Evolutionary conservation across 1,140 invertebrate species (phyloP).

Genomic region (Gryon sp.): DNA sequence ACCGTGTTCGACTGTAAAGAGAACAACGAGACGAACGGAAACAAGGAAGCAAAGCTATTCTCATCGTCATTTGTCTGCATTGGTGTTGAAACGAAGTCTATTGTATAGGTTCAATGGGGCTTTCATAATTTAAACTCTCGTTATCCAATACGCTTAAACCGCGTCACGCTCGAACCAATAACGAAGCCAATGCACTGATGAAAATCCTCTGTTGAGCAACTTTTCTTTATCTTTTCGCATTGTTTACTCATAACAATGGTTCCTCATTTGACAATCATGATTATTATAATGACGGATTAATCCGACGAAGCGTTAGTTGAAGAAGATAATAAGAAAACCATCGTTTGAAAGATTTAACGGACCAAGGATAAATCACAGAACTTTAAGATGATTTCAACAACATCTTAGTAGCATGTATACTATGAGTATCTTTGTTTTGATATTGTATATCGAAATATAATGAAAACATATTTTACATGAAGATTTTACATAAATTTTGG

Average conservation of each 20-base stretch:
- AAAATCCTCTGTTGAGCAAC: slow-evolving; percentile 42
- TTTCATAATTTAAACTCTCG: slow-evolving; percentile 67
- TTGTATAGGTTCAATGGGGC: slow-evolving; percentile 63
- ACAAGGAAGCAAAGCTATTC: slow-evolving; percentile 59
- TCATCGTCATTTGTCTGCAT: slow-evolving; percentile 64
- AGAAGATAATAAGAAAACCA: too few relatives aligned
- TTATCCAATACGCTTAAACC: slow-evolving; percentile 67
- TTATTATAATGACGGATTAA: slow-evolving; percentile 41
- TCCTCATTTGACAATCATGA: slow-evolving; percentile 43
- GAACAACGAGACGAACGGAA: slow-evolving; percentile 54
- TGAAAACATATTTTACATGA: too few relatives aligned
- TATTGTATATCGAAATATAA: too few relatives aligned
- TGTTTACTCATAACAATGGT: slow-evolving; percentile 38
- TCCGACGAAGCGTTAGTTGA: slow-evolving; percentile 3
- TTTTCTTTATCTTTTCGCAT: slow-evolving; percentile 50
- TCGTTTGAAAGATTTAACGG: too few relatives aligned
- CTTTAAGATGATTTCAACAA: too few relatives aligned
- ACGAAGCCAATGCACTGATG: slow-evolving; percentile 64
- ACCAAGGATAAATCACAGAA: too few relatives aligned
- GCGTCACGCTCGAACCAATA: slow-evolving; percentile 61
- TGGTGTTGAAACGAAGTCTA: slow-evolving; percentile 58
- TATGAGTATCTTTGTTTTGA: too few relatives aligned
- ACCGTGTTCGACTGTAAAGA: slow-evolving; percentile 61
- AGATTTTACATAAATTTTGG: too few relatives aligned
- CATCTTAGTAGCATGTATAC: too few relatives aligned